Base-by-base conservation (phyloP, 1,140 invertebrate genomes). In the Phortica variegata region DNA sequence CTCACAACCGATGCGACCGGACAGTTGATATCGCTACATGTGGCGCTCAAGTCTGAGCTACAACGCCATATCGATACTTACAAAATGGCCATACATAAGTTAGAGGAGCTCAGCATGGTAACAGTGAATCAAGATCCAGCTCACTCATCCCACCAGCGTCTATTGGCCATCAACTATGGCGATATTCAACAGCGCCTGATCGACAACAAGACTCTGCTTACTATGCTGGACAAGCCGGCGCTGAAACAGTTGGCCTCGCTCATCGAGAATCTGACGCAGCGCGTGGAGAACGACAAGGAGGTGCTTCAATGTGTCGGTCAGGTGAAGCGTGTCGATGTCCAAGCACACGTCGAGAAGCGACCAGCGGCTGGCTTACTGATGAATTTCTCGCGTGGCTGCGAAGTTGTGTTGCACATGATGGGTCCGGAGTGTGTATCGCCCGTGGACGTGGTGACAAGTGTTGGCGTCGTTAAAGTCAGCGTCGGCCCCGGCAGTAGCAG, bases 151-250 rank as follows among this genome's bases (percentile, higher is more conserved):
- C 93, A 96, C 77, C 93, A 95, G 77, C 79, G 93, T 23, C 84
- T 94, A 21, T 78, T 96, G 45, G 89, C 89, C 33, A 81, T 95
- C 18, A 86, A 85, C 32, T 86, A 90, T 62, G 82, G 83, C 4
- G 88, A 91, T 60, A 87, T 89, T 15, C 91, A 96, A 75, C 86
- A 91, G 51, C 78, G 93, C 3, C 79, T 96, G 13, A 95, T 95
- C 57, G 92, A 94, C 77, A 96, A 95, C 77, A 93, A 93, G 75
- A 90, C 88, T 0, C 77, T 95, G 17, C 78, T 94, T 36, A 94
- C 93, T 55, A 86, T 90, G 21, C 79, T 95, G 36, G 91, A 95
- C 72, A 85, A 85, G 58, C 81, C 83, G 15, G 79, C 80, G 0
- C 51, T 84, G 50, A 76, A 82, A 47, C 82, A 84, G 69, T 73